These are phyloP conservation scores for Silurus aristotelis DNA, from an alignment of 2,797 vertebrate species.

Conservation along the genomic window DNA sequence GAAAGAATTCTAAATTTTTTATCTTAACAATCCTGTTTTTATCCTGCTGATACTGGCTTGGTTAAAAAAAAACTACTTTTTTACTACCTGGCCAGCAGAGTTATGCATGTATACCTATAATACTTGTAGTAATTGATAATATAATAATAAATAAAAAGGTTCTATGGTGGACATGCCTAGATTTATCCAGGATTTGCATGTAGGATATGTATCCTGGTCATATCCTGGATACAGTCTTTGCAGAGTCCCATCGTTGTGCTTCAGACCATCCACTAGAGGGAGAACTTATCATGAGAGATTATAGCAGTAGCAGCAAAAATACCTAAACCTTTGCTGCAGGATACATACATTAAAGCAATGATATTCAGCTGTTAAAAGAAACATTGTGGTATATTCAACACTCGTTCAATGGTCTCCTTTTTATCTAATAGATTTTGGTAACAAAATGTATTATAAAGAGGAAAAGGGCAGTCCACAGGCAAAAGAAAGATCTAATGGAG, in stretches of 20 bases:
- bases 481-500: not conserved
- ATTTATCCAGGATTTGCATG: not conserved
- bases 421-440: not conserved
- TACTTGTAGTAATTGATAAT: not conserved
- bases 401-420: not conserved
- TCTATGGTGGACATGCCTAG: not conserved
- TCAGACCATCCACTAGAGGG: slow-evolving; percentile 8
- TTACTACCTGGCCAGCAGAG: not conserved
- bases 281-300: not conserved
- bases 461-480: not conserved
- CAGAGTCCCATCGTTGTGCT: not conserved
- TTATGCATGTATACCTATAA: not conserved
- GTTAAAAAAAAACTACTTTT: not conserved
- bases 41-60: not conserved
- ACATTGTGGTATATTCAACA: not conserved
- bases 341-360: not conserved
- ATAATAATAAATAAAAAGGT: not conserved
- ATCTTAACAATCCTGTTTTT: not conserved
- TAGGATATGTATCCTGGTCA: not conserved
- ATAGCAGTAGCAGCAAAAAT: not conserved
- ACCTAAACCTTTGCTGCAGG: not conserved
- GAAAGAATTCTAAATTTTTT: not conserved
- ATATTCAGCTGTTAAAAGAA: not conserved
- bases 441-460: not conserved
- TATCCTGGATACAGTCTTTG: not conserved